Base-by-base conservation (phyloP, 2,113 vertebrate genomes). In the Thermophis baileyi region DNA sequence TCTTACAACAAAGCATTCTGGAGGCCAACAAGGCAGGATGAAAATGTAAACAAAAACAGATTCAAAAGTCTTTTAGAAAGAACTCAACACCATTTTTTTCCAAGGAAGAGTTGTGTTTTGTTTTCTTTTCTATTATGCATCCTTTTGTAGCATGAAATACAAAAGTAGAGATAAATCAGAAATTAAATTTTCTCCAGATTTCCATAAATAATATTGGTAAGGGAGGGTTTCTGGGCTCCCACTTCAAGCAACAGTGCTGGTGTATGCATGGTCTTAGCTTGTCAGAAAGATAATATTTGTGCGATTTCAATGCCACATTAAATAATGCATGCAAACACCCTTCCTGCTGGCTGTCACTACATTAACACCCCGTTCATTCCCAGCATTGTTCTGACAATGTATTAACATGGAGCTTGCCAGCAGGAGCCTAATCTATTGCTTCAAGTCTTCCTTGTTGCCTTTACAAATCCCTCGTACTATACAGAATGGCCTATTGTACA, bases 321-420 rank as follows among this genome's bases (percentile, higher is more conserved):
- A 93, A 93, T 93, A 93, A 90, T 86, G 49, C 92, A 93, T 86
- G 88, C 85, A 91, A 81, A 88, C 90, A 89, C 44, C 55, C 44
- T 91, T 93, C 86, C 90, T 88, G 90, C 86, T 89, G 90, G 93
- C 86, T 91, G 90, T 91, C 90, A 46, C 86, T 85, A 91, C 88
- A 91, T 91, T 93, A 93, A 93, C 90, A 93, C 60, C 86, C 90
- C 44, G 22, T 93, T 91, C 90, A 85, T 91, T 91, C 63, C 63
- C 27, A 25, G 63, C 60, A 25, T 91, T 54, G 30, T 88, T 85
- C 87, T 91, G 90, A 91, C 63, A 88, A 49, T 40, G 86, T 57
- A 89, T 89, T 91, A 89, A 91, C 90, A 89, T 91, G 90, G 86
- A 40, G 86, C 55, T 88, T 81, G 86, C 90, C 86, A 93, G 90